Base-by-base conservation (phyloP, 2,888 invertebrate species). In the Punctoribates punctum region DNA sequence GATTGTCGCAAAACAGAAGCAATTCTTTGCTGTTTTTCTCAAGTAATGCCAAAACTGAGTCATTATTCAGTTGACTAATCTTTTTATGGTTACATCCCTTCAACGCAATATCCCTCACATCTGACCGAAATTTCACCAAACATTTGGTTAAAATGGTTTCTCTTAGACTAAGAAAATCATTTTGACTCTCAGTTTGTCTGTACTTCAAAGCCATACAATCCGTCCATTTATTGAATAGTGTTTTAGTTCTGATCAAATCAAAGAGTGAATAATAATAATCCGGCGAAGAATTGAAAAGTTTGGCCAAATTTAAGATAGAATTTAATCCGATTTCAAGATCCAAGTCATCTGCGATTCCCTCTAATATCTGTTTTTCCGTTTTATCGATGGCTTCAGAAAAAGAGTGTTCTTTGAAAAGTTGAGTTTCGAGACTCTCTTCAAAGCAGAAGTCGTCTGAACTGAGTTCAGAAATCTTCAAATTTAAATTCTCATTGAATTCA, bases 271-370 rank as follows among this genome's bases (percentile, higher is more conserved):
- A 38, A 38, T 67, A 34, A n/a, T 34, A 17, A 11, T 11, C 17
- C 2, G 34, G 8, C 34, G 34, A 34, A 34, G 38, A 34, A 38
- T 27, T 76, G 27, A 74, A 77, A 54, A 23, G 17, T 51, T 51
- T 38, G 0, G 29, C 17, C n/a, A 78, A 46, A 15, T 23, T 4
- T 27, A 77, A 13, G n/a, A 78, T 42, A 17, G 67, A 70, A n/a
- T 74, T 34, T 23, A 77, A 27, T 23, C 76, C 76, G 15, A n/a
- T 29, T 23, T 76, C 57, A 15, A 78, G 38, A 74, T 78, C 74
- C 46, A 78, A 34, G 51, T 78, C 78, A 25, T 78, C 62, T 8
- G 54, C n/a, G 20, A 78, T 73, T 11, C 76, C 76, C 13, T 17
- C 27, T 20, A 73, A n/a, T 27, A 78, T 78, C 34, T 23, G 25